Percentiles rank a stretch among this genome's conserved stretches.
These are phyloP conservation scores for Lasius fuliginosus DNA, from an alignment of 2,888 invertebrate species.

Conservation along the genomic window DNA sequence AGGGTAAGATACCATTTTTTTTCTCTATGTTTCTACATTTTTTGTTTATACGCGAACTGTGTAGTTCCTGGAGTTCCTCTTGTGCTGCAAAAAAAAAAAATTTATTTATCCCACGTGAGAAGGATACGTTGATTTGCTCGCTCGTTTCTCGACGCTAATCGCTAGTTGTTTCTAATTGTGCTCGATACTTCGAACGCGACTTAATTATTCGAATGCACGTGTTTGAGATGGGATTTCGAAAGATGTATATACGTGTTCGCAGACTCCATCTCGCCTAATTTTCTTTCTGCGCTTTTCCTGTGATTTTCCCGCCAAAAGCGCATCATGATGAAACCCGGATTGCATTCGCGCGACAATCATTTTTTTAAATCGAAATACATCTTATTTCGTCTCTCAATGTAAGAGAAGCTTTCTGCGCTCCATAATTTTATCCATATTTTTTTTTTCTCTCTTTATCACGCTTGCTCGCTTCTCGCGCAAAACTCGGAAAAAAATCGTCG, in stretches of 20 bases:
- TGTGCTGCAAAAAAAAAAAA: not conserved
- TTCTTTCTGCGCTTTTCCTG: not conserved
- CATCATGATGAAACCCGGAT: not conserved
- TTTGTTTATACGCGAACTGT: not conserved
- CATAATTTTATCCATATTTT: not conserved
- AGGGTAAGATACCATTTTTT: not conserved
- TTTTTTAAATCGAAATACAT: not conserved
- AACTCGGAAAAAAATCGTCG: not conserved
- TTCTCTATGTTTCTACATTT: not conserved
- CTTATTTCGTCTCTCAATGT: not conserved
- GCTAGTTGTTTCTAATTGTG: not conserved
- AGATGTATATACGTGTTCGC: not conserved
- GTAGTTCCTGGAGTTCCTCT: not conserved
- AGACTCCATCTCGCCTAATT: not conserved
- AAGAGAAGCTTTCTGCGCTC: not conserved
- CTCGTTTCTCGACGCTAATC: no score
- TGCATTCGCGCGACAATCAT: not conserved
- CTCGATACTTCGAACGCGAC: not conserved
- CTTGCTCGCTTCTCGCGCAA: not conserved
- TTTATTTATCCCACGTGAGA: not conserved
- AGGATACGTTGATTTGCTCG: not conserved
- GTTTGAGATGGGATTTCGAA: not conserved
- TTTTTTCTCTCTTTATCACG: no score
- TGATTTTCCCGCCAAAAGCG: not conserved
- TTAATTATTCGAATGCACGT: not conserved